phyloP scores from a whole-genome alignment of 2,888 invertebrate species.

The Gonocerus acuteangulatus region DNA sequence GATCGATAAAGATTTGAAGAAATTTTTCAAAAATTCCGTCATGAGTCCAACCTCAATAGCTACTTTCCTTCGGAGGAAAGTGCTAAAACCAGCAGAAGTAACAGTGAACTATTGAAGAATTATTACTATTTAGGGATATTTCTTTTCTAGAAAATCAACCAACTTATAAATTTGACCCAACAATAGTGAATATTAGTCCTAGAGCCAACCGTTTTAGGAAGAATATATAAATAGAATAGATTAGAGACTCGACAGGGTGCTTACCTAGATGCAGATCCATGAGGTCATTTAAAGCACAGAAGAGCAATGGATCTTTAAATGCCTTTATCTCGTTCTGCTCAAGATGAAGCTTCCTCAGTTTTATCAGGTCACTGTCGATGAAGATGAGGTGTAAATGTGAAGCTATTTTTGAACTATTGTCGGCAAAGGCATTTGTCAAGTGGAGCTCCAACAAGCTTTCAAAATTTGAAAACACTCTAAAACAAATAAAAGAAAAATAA shows the following conservation, averaged over 20 bases:
- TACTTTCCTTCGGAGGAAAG: too few relatives aligned
- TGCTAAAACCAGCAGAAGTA: too few relatives aligned
- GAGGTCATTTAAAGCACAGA: slow-evolving; percentile 60
- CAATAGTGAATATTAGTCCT: too few relatives aligned
- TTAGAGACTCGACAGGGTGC: background rate
- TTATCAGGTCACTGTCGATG: slow-evolving; percentile 56
- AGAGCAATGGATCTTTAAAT: slow-evolving; percentile 55
- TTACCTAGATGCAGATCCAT: slow-evolving; percentile 63
- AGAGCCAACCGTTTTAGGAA: too few relatives aligned
- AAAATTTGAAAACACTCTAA: slow-evolving; percentile 60
- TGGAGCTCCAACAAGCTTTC: slow-evolving; percentile 60
- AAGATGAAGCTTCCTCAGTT: slow-evolving; percentile 60
- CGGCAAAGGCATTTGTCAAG: slow-evolving; percentile 64
- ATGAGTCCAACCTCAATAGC: too few relatives aligned
- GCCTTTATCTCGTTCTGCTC: slow-evolving; percentile 67
- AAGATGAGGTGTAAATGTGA: slow-evolving; percentile 64
- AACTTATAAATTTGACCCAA: too few relatives aligned
- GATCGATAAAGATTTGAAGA: too few relatives aligned
- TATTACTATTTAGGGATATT: too few relatives aligned
- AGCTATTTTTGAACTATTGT: slow-evolving; percentile 54
- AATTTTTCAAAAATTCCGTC: too few relatives aligned
- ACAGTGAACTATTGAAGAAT: too few relatives aligned
- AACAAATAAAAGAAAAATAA: slow-evolving; percentile 39
- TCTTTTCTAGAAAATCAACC: too few relatives aligned
- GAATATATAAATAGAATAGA: too few relatives aligned